These are phyloP conservation scores for Pseudanteris insignis DNA, from an alignment of 2,888 invertebrate genomes.

Conservation along the genomic window DNA sequence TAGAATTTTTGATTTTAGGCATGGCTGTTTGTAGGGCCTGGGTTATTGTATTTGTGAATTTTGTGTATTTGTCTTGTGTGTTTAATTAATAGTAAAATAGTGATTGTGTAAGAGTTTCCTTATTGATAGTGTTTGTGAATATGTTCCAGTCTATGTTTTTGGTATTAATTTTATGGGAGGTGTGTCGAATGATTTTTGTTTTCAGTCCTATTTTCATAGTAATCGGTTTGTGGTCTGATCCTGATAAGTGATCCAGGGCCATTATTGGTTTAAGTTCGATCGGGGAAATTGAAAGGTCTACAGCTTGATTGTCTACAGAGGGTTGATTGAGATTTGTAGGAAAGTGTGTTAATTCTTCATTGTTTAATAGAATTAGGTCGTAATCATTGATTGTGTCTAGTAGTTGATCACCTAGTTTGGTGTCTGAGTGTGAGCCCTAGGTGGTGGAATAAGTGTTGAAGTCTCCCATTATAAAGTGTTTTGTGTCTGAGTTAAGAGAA, in stretches of 20 bases:
- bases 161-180: conserved; percentile 3
- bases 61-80: no score
- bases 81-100: no score
- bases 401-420: not conserved
- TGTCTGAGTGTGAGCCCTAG: not conserved
- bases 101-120: no score
- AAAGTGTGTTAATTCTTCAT: not conserved
- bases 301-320: no score
- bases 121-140: no score
- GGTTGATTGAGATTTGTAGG: not conserved
- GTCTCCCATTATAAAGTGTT: not conserved
- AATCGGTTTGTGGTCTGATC: no score
- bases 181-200: not conserved
- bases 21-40: no score
- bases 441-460: conserved; percentile 1
- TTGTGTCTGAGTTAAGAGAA: no score
- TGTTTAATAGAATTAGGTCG: not conserved
- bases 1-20: no score
- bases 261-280: no score
- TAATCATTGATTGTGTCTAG: not conserved
- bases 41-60: no score
- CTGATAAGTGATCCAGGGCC: not conserved
- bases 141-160: conserved; percentile 10
- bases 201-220: no score
- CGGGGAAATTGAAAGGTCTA: not conserved